Conservation (phyloP, 2,888 invertebrate genomes). For the Orthosia incerta region DNA sequence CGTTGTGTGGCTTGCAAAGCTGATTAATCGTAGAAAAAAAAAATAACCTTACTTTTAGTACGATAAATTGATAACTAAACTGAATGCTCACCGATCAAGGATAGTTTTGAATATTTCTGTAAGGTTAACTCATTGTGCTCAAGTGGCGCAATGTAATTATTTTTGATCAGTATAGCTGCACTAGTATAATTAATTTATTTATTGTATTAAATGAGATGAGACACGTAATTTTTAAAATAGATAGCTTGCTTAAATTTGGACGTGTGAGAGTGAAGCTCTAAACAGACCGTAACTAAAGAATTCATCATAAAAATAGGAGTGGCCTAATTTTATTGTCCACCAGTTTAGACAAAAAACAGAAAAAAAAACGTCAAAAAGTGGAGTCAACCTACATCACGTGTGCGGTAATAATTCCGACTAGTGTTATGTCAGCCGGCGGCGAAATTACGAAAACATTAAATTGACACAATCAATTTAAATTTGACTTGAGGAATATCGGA, state of each 20-base stretch:
- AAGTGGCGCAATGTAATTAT: too few species aligned
- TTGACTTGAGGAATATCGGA: not conserved
- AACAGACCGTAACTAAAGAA: too few species aligned
- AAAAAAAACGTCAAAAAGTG: not conserved
- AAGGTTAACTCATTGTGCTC: not conserved
- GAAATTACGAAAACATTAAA: not conserved
- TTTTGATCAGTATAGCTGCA: not conserved
- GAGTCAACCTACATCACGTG: not conserved
- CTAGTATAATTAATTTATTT: not conserved
- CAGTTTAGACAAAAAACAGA: too few species aligned
- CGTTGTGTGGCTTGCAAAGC: slow-evolving; percentile 9
- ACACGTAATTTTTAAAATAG: too few species aligned
- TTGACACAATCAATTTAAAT: not conserved
- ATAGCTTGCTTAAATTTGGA: not conserved
- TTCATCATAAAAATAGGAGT: too few species aligned
- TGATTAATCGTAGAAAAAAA: not conserved
- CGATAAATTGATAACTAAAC: not conserved
- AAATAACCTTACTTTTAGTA: not conserved
- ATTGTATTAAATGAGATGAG: too few species aligned
- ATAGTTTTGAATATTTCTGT: not conserved
- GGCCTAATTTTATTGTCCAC: too few species aligned
- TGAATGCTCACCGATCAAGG: not conserved
- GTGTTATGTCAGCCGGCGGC: not conserved
- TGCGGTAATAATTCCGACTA: not conserved
- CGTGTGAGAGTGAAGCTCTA: not conserved